A percentile compares a stretch with the other conserved stretches of the same genome.
phyloP scores from a whole-genome alignment of 2,797 vertebrate species.

The Epinephelus coioides region DNA sequence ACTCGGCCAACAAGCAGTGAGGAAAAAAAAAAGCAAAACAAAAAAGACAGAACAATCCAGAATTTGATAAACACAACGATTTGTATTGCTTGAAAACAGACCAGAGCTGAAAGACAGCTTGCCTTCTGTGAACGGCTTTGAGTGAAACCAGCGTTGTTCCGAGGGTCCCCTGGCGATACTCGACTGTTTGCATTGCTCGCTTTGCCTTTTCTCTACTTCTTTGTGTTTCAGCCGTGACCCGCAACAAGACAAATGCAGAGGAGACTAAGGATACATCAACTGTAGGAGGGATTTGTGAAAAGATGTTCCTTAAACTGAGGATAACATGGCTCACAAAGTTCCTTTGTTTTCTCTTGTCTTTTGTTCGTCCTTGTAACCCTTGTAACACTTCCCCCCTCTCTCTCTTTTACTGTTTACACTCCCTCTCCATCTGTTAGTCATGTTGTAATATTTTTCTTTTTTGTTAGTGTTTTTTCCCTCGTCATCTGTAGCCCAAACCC shows the following conservation, averaged over 20 bases:
- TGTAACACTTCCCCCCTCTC: conserved; percentile 45
- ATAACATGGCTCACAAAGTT: conserved; percentile 59
- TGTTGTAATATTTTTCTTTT: conserved; percentile 41
- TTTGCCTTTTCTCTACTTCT: conserved; percentile 58
- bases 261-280: conserved; percentile 57
- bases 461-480: conserved; percentile 28
- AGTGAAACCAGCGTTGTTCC: conserved; percentile 77
- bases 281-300: conserved; percentile 53
- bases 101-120: conserved; percentile 68
- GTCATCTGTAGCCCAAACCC: conserved; percentile 10
- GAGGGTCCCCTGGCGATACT: conserved; percentile 54
- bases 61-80: conserved; percentile 76
- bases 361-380: conserved; percentile 57
- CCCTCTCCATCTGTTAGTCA: conserved; percentile 47
- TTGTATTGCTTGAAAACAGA: conserved; percentile 79
- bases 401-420: conserved; percentile 29
- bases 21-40: conserved; percentile 31
- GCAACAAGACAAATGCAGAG: conserved; percentile 52
- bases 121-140: conserved; percentile 74
- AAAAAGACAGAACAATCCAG: conserved; percentile 55
- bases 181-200: conserved; percentile 66
- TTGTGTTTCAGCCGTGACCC: conserved; percentile 74
- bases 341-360: conserved; percentile 60
- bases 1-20: conserved; percentile 57
- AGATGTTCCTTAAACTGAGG: conserved; percentile 51